These are phyloP conservation scores for Syngnathoides biaculeatus DNA, from an alignment of 2,113 vertebrate species.

Conservation along the genomic window DNA sequence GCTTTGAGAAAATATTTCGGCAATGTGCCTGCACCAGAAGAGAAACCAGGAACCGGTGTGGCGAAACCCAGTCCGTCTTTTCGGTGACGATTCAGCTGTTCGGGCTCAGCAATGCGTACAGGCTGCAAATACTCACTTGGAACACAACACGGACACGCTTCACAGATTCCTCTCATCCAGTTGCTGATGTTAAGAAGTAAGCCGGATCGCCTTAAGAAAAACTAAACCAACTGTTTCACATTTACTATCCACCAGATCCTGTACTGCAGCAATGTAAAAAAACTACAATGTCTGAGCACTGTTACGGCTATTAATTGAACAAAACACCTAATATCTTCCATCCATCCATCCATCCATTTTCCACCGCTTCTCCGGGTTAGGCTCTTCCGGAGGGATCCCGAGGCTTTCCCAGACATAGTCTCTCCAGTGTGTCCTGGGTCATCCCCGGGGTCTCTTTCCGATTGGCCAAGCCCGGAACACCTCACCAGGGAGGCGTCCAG, in stretches of 20 bases:
- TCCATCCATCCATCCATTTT: no score
- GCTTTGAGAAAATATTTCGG: slow-evolving; percentile 56
- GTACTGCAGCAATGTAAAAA: no score
- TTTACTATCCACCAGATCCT: neutral
- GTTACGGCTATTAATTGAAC: no score
- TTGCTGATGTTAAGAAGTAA: slow-evolving; percentile 32
- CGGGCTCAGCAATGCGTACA: slow-evolving; percentile 51
- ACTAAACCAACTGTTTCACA: neutral
- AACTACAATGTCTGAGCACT: no score
- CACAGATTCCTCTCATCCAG: slow-evolving; percentile 46
- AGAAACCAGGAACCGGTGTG: slow-evolving; percentile 57
- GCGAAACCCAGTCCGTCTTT: slow-evolving; percentile 60
- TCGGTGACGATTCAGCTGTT: slow-evolving; percentile 66
- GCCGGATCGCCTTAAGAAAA: neutral
- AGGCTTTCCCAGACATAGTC: no score
- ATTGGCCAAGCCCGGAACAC: no score
- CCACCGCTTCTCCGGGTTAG: no score
- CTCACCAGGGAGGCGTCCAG: no score
- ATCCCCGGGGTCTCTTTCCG: no score
- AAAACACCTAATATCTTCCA: no score
- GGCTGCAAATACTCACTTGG: slow-evolving; percentile 48
- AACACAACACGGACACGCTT: slow-evolving; percentile 45
- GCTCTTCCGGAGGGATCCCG: no score
- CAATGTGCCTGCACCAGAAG: slow-evolving; percentile 60
- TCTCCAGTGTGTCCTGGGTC: no score